Base-by-base conservation (phyloP, 2,113 vertebrate genomes). In the Ancistrus triradiatus region DNA sequence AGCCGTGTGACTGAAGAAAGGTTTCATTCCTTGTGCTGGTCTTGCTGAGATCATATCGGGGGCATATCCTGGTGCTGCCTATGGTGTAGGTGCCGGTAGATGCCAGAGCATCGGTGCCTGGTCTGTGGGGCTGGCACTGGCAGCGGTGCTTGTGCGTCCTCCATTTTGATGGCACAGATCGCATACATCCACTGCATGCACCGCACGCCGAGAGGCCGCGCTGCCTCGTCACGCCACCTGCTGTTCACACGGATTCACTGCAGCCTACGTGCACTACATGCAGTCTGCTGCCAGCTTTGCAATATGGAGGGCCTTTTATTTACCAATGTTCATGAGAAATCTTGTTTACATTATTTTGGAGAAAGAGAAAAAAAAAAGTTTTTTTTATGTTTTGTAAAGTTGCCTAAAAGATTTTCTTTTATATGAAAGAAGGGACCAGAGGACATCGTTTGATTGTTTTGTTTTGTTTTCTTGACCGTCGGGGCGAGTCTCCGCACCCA, bases 121-220 rank as follows among this genome's bases (percentile, higher is more conserved):
- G 42, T 61, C 18, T 55, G 50, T n/a, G n/a, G n/a, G n/a, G n/a
- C 28, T 33, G 51, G 8, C 51, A n/a, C 37, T 31, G 7, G 42
- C 28, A 58, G 48, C 49, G 52, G 42, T 57, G 60, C 47, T 50
- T 18, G 24, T 49, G 51, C 38, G 49, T 47, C 73, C 69, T 75
- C 73, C 73, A 75, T 75, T 75, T 75, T 75, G 65, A 71, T 75
- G 69, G 70, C 70, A 73, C 70, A 52, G 70, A 73, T 73, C 74
- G 38, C 38, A 42, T 42, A 68, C 59, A 74, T 72, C 63, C 61
- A 46, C 38, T 59, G 59, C 53, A 70, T 73, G 73, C 40, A 38
- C 59, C n/a, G n/a, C n/a, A 38, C 62, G 33, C 42, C 47, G 46
- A 58, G 70, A 56, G 57, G 44, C 58, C 35, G 27, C 19, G 59